Conservation (phyloP, 2,113 vertebrate species). For the Phyllopteryx taeniolatus region DNA sequence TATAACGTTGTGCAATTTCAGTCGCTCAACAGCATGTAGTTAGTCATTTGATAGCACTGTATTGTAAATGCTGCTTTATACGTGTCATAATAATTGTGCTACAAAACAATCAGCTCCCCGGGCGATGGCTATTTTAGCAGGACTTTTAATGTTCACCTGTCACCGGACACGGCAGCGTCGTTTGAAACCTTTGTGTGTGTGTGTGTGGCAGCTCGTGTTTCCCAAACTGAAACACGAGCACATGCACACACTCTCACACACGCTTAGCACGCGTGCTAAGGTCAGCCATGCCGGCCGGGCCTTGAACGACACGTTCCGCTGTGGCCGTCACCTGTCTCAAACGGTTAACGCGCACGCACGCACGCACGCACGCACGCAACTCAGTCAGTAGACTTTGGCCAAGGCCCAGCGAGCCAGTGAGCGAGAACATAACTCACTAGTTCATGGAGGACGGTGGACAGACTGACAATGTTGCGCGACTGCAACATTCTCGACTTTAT, state of each 20-base stretch:
- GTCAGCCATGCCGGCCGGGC: constrained; percentile 18
- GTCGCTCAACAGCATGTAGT: too few relatives aligned
- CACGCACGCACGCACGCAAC: neutral
- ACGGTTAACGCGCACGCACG: constrained; percentile 20
- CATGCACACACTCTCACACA: neutral
- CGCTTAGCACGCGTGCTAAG: neutral
- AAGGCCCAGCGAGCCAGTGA: neutral
- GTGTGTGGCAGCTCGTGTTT: neutral
- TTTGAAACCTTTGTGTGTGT: neutral
- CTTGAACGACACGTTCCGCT: neutral
- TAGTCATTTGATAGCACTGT: too few relatives aligned
- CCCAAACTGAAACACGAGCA: neutral
- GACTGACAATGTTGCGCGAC: neutral
- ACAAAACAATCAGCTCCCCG: neutral
- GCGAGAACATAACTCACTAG: neutral
- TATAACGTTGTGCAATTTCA: too few relatives aligned
- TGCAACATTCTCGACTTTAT: neutral
- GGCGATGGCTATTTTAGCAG: neutral
- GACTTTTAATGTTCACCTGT: neutral
- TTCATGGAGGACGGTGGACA: neutral
- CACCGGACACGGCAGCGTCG: neutral
- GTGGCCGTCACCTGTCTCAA: constrained; percentile 28
- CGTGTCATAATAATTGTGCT: neutral
- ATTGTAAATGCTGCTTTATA: neutral
- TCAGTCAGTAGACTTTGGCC: neutral